Evolutionary conservation across 2,113 vertebrate species (phyloP).

Genomic region (Coptodon bakossiorum): DNA sequence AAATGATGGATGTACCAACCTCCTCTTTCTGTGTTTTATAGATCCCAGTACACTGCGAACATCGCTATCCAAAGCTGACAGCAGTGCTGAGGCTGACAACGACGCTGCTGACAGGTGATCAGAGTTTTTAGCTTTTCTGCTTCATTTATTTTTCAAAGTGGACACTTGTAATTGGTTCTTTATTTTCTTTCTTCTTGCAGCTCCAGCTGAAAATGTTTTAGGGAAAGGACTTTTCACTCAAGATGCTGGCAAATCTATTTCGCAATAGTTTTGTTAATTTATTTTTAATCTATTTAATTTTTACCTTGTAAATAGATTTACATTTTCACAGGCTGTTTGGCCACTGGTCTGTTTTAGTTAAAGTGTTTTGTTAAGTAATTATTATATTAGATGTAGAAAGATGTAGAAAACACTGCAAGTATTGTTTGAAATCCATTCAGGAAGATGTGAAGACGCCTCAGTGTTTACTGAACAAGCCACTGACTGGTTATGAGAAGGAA

Average conservation of each 20-base stretch:
- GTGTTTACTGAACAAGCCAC: not conserved
- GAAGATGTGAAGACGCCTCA: not conserved
- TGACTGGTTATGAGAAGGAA: not conserved
- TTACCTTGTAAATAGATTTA: constrained; percentile 19
- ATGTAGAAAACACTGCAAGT: not conserved
- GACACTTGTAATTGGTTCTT: not conserved
- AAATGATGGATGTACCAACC: not conserved
- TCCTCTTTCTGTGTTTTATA: not conserved
- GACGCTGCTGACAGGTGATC: constrained; percentile 60
- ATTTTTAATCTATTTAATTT: constrained; percentile 51
- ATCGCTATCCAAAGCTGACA: constrained; percentile 33
- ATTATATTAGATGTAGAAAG: not conserved
- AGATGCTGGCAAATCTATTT: constrained; percentile 10
- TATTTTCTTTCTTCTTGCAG: constrained; percentile 17
- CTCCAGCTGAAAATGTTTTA: constrained; percentile 46
- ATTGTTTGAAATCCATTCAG: not conserved
- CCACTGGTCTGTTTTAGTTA: constrained; percentile 13
- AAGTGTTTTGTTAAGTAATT: not conserved
- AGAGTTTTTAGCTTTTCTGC: not conserved
- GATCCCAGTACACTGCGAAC: constrained; percentile 52
- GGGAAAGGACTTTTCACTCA: constrained; percentile 14
- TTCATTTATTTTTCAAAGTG: not conserved
- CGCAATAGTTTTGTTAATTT: constrained; percentile 43
- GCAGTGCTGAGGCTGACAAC: constrained; percentile 9
- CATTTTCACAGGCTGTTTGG: not conserved